These are phyloP conservation scores for Sinocyclocheilus anshuiensis DNA, from an alignment of 2,113 vertebrate genomes.

Conservation along the genomic window DNA sequence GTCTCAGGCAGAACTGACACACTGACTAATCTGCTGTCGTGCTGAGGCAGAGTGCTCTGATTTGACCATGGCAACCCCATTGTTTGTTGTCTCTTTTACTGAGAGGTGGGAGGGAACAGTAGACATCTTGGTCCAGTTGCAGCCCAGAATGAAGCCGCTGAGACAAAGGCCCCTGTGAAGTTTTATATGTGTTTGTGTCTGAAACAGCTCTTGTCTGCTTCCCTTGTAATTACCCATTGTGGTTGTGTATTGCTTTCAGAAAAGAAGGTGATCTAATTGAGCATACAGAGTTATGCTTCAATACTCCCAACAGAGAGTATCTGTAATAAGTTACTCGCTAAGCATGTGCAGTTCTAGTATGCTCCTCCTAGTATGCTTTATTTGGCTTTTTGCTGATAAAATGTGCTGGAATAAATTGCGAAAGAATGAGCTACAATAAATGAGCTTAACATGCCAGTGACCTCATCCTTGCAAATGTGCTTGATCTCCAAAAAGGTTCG, in stretches of 20 bases:
- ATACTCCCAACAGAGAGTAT: not conserved
- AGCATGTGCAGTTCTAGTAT: not conserved
- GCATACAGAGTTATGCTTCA: not conserved
- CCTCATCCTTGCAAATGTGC: not conserved
- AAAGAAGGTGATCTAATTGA: conserved; percentile 47
- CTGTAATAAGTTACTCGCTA: not conserved
- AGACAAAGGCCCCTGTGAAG: conserved; percentile 53
- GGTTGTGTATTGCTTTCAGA: conserved; percentile 25
- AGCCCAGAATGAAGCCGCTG: conserved; percentile 53
- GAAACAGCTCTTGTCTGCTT: conserved; percentile 48
- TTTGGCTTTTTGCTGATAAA: not conserved
- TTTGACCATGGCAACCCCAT: conserved; percentile 68
- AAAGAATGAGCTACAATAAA: conserved; percentile 8
- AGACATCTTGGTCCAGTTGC: conserved; percentile 63
- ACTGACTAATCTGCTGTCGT: conserved; percentile 45
- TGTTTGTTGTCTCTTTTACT: conserved; percentile 69
- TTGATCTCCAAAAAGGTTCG: not conserved
- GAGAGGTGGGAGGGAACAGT: conserved; percentile 14
- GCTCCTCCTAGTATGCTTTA: not conserved
- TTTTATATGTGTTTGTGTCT: conserved; percentile 53
- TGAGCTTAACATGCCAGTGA: conserved; percentile 22
- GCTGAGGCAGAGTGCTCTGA: conserved; percentile 45
- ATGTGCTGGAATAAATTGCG: not conserved
- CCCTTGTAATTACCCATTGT: conserved; percentile 58
- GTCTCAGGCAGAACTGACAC: conserved; percentile 7